Percentiles rank a stretch among this genome's conserved stretches.
These are phyloP conservation scores for Carposina sasakii DNA, from an alignment of 1,140 invertebrate genomes.

Conservation along the genomic window DNA sequence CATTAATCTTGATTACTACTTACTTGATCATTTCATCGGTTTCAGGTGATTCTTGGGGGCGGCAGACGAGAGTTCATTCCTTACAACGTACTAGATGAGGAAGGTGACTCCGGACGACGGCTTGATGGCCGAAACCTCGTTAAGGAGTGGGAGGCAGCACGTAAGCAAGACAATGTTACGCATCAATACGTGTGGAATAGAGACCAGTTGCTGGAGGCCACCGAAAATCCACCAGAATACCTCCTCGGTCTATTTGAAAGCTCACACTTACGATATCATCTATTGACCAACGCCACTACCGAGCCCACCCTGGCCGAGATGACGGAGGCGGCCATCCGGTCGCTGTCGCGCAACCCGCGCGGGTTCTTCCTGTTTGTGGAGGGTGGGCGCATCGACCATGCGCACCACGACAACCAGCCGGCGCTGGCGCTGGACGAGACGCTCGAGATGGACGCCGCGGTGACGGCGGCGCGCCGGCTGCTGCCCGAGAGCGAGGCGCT, in stretches of 20 bases:
- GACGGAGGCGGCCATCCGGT: constrained; percentile 84
- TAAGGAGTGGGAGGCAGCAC: constrained; percentile 58
- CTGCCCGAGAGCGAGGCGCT: constrained; percentile 75
- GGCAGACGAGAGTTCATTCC: constrained; percentile 79
- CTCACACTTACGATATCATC: constrained; percentile 66
- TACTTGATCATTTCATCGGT: background rate
- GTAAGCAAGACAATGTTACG: constrained; percentile 74
- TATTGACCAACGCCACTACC: constrained; percentile 62
- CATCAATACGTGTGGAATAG: constrained; percentile 79
- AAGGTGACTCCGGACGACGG: constrained; percentile 77
- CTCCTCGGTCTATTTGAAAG: constrained; percentile 77
- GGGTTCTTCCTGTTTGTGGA: constrained; percentile 94
- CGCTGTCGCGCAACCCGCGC: constrained; percentile 83
- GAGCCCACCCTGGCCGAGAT: constrained; percentile 87
- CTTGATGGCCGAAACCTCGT: constrained; percentile 73
- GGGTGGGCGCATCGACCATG: constrained; percentile 88
- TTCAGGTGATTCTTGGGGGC: constrained; percentile 81
- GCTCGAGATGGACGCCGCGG: constrained; percentile 75
- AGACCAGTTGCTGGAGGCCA: constrained; percentile 75
- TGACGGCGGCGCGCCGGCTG: constrained; percentile 68
- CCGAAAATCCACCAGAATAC: constrained; percentile 76
- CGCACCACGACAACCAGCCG: constrained; percentile 83
- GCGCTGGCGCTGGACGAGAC: constrained; percentile 77
- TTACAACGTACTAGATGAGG: constrained; percentile 76
- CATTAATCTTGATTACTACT: no score